phyloP scores from a whole-genome alignment of 2,113 vertebrate genomes.

The Triplophysa tibetana region DNA sequence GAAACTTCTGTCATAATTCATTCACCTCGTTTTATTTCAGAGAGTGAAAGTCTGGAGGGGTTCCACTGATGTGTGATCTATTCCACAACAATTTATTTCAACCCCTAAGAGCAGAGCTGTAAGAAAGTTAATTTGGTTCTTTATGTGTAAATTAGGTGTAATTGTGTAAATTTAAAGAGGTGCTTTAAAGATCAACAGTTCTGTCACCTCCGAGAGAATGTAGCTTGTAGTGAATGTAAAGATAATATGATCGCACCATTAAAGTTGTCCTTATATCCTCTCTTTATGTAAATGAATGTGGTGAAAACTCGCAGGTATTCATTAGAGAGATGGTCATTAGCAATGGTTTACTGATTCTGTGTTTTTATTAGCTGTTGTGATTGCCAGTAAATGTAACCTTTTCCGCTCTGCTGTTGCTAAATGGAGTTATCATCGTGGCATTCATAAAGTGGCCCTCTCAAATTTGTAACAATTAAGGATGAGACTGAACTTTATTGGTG shows the following conservation, averaged over 20 bases:
- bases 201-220: not conserved
- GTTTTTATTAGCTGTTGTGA: slow-evolving; percentile 65
- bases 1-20: no score
- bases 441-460: not conserved
- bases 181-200: not conserved
- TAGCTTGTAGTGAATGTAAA: not conserved
- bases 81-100: no score
- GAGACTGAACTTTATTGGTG: not conserved
- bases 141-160: no score
- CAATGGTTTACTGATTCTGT: slow-evolving; percentile 40
- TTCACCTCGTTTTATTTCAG: no score
- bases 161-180: not conserved
- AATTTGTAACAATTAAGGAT: not conserved
- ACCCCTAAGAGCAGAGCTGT: no score
- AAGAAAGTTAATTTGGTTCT: no score
- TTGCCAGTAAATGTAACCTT: slow-evolving; percentile 50
- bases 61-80: no score
- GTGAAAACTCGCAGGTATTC: slow-evolving; percentile 19
- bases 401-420: slow-evolving; percentile 1
- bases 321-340: slow-evolving; percentile 11
- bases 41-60: no score
- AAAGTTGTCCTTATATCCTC: not conserved
- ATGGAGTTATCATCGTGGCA: slow-evolving; percentile 1
- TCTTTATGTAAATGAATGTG: slow-evolving; percentile 32
- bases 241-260: not conserved